Evolutionary conservation across 2,113 vertebrate species (phyloP), one percentile per base, ranked within the genome.

Genomic region (Helogale parvula): DNA sequence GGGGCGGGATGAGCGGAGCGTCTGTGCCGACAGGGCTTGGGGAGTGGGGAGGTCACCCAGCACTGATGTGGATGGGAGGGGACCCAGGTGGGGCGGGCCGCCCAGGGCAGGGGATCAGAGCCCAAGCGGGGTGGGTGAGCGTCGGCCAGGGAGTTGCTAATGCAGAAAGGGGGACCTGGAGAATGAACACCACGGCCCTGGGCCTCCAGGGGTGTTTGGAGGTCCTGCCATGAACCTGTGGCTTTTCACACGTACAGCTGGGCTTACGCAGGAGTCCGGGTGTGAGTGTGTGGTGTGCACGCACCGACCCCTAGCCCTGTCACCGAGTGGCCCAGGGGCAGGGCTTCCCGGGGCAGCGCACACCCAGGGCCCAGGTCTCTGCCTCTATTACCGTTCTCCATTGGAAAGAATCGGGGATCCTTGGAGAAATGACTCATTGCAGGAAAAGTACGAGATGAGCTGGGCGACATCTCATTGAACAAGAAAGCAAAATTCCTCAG

Each of bases 281-380:
- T 0, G 66, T n/a, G 57, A 38, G 13, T 27, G 27, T 29, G 38
- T n/a, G 47, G 27, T 1, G 13, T 3, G 1, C 12, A 14, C 47
- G 4, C 21, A 7, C 2, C 1, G 16, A n/a, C 35, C 41, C 33
- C 80, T 6, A 14, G 71, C 45, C 71, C 17, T 23, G 71, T 45
- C 33, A 9, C 7, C 0, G 72, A 27, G 41, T 41, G 17, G 38
- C 74, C 33, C 14, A 33, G 69, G 27, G 10, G 68, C 66, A 35
- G 11, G 0, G 11, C n/a, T 2, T 1, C 41, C 11, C 3, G 5
- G 2, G 10, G 54, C 72, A 0, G 35, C 15, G 3, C 69, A 1
- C 76, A 19, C 17, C 63, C 12, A 0, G 23, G 10, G 31, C 21
- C 25, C 72, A n/a, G n/a, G 27, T 10, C 13, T 7, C 5, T 7